Evolutionary conservation across 2,113 vertebrate genomes (phyloP).

Genomic region (Eclectus roratus): DNA sequence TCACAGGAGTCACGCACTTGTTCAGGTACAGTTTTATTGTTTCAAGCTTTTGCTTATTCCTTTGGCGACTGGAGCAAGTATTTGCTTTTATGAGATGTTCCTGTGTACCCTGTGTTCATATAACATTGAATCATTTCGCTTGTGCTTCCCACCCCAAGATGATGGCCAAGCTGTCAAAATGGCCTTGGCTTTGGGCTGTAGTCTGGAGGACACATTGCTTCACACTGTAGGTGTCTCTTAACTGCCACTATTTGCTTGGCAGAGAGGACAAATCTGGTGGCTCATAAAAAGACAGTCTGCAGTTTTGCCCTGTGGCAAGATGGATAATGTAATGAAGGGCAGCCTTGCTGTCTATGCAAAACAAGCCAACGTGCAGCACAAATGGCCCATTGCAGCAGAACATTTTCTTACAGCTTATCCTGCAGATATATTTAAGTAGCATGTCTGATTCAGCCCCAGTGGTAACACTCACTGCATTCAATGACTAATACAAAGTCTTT

Average conservation of each 20-base stretch:
- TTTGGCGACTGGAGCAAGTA: neutral
- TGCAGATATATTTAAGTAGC: constrained; percentile 23
- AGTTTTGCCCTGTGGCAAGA: neutral
- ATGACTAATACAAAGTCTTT: constrained; percentile 15
- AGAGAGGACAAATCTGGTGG: neutral
- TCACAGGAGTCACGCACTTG: accelerated
- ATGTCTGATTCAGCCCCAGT: constrained; percentile 2
- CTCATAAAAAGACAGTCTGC: neutral
- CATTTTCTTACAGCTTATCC: constrained; percentile 7
- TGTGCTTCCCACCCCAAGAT: neutral
- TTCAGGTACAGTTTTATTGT: neutral
- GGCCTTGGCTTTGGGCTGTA: neutral
- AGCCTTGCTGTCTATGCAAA: neutral
- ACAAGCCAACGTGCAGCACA: neutral
- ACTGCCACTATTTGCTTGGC: neutral
- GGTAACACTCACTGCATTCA: constrained; percentile 49
- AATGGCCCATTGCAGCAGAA: neutral
- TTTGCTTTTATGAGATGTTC: neutral
- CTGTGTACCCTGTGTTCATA: neutral
- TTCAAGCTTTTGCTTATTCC: neutral
- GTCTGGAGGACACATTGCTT: neutral
- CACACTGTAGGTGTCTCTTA: neutral
- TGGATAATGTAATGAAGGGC: neutral
- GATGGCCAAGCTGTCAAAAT: neutral
- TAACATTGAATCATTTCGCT: neutral